phyloP scores from a whole-genome alignment of 2,113 vertebrate species.

The Syngnathoides biaculeatus region DNA sequence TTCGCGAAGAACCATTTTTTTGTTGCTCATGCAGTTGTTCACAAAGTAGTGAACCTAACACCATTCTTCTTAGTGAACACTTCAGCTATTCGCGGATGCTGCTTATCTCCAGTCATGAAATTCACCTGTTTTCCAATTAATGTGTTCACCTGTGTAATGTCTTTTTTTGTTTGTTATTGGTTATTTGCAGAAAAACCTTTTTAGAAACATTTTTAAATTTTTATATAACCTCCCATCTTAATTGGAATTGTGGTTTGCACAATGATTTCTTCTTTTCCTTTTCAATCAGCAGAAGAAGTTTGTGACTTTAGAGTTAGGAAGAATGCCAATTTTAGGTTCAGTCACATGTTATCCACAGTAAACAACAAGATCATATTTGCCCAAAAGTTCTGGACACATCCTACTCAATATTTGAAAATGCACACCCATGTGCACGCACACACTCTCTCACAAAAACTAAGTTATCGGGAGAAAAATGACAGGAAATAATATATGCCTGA shows the following conservation, averaged over 20 bases:
- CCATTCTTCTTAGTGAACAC: too few species aligned
- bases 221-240: too few species aligned
- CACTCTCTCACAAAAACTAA: neutral
- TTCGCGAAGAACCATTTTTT: too few species aligned
- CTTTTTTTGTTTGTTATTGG: too few species aligned
- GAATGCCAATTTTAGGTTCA: conserved; percentile 18
- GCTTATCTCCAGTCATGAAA: too few species aligned
- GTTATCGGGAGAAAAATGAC: neutral
- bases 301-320: conserved; percentile 8
- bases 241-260: neutral
- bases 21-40: too few species aligned
- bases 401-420: conserved; percentile 3
- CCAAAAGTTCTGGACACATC: conserved; percentile 8
- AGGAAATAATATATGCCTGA: neutral
- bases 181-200: too few species aligned
- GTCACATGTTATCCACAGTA: neutral
- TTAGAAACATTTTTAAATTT: too few species aligned
- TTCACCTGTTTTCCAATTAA: too few species aligned
- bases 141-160: too few species aligned
- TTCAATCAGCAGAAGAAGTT: conserved; percentile 40
- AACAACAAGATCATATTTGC: neutral
- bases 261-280: neutral
- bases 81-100: too few species aligned
- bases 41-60: too few species aligned
- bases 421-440: neutral